Base-by-base conservation (phyloP, 35 echinoderm and acorn worm genomes). In the Acanthaster planci region DNA sequence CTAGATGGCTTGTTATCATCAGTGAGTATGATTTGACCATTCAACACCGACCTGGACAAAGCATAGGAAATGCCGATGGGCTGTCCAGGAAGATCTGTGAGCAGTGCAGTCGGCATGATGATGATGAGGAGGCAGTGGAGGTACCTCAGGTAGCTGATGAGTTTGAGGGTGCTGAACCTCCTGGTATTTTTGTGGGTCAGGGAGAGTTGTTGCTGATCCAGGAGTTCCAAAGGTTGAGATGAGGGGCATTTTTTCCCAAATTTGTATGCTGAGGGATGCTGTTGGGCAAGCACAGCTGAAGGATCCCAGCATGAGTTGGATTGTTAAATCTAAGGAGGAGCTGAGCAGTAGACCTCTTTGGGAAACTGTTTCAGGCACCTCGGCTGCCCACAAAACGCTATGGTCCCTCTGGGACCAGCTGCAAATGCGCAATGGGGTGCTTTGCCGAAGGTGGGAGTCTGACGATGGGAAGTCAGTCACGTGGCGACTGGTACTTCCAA, bases 11-110 rank as follows among this genome's bases (percentile, higher is more conserved):
- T 0, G 79, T 80, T 32, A 26, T 53, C 17, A 37, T 87, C 19
- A 36, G 32, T 5, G 50, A 15, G 30, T 93, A 89, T 57, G 38
- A 94, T 26, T 85, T 86, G 40, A 39, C 85, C 6, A 77, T 90
- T 76, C 37, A 90, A 32, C 92, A 94, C 51, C 34, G 87, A 30
- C 87, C 82, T 16, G 92, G 92, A 37, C 55, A 35, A 34, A 38
- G 78, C 8, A 82, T 86, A 35, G 55, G 54, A 27, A 91, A 86
- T 80, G 83, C 82, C 18, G 89, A 91, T 51, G 91, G 31, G 16
- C 31, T 89, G 30, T 93, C 91, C 55, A 7, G 78, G 19, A 29
- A 10, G 36, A 51, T 29, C 37, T 88, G 86, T 30, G n/a, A 56
- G 39, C 60, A 37, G 29, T 82, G 80, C 54, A 17, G 39, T 50